Percentiles rank a stretch among this genome's conserved stretches.
phyloP scores from a whole-genome alignment of 2,113 vertebrate genomes.

The Mellivora capensis region DNA sequence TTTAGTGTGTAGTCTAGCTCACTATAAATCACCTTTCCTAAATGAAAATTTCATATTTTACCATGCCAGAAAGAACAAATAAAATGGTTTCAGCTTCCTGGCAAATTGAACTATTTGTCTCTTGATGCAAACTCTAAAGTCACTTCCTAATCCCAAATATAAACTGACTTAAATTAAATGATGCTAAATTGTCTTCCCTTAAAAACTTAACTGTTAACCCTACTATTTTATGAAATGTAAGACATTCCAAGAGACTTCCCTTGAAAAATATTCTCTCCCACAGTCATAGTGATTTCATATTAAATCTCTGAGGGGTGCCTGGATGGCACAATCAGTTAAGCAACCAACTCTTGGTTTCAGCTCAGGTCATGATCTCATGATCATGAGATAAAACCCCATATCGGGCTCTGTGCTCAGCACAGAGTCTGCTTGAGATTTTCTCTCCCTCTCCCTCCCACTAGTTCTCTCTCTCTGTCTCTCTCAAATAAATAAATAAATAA shows the following conservation, averaged over 20 bases:
- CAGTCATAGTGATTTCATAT: slow-evolving; percentile 5
- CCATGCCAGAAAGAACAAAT: not conserved
- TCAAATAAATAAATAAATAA: no score
- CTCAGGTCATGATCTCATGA: no score
- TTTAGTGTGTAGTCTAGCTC: not conserved
- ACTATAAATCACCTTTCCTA: not conserved
- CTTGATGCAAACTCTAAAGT: not conserved
- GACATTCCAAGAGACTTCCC: not conserved
- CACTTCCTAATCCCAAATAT: not conserved
- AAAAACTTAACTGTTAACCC: slow-evolving; percentile 35
- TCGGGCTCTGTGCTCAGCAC: no score
- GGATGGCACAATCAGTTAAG: not conserved
- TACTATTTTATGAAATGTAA: slow-evolving; percentile 39
- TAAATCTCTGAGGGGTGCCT: not conserved
- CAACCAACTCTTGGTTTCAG: no score
- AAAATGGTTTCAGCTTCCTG: not conserved
- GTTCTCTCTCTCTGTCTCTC: no score
- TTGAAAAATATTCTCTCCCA: not conserved
- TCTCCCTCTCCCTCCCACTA: no score
- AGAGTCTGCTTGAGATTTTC: no score
- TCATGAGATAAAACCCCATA: no score
- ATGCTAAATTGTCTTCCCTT: not conserved
- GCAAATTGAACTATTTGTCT: not conserved
- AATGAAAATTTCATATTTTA: slow-evolving; percentile 30
- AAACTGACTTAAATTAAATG: not conserved